Evolutionary conservation across 2,888 invertebrate genomes (phyloP), one percentile per base, ranked within the genome.

Genomic region (Cabera pusaria): DNA sequence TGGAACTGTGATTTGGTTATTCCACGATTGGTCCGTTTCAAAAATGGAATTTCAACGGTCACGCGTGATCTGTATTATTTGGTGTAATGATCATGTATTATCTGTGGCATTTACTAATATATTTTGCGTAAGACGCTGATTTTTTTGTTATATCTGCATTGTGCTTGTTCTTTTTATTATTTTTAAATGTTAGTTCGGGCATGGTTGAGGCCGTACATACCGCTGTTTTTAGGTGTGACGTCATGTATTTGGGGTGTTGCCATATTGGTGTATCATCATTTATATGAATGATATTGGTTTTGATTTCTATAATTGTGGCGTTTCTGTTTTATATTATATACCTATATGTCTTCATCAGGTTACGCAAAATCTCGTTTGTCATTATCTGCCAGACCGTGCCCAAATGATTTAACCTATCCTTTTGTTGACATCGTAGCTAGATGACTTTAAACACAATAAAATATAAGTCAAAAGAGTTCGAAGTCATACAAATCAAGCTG

Each of bases 211-310:
- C 90, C 90, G 68, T 91, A 92, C 66, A 81, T 95, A 90, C 95
- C 96, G 69, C 90, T 96, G 84, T 93, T 95, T 92, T 93, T 96
- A 90, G 96, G 96, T 84, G 93, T 96, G 80, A 95, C 96, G 75
- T 95, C 95, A 78, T 96, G 96, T 91, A 91, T 96, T 85, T 96
- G 96, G 95, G 96, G 96, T 79, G 83, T 90, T 22, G 87, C 87
- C n/a, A 77, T 90, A 40, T 73, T 88, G 33, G 77, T 87, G 1
- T 90, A 87, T 44, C 85, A 87, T 59, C 81, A 87, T 37, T 60
- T 85, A 43, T 81, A 83, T 52, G 73, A 76, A 48, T 82, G 72
- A 80, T 64, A 44, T 35, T 19, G 17, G 6, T 29, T 29, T 44
- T 51, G 45, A 47, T 51, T 56, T 59, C 53, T 63, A 50, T 56